Evolutionary conservation across 2,797 vertebrate species (phyloP).

Genomic region (Cynopterus sphinx): DNA sequence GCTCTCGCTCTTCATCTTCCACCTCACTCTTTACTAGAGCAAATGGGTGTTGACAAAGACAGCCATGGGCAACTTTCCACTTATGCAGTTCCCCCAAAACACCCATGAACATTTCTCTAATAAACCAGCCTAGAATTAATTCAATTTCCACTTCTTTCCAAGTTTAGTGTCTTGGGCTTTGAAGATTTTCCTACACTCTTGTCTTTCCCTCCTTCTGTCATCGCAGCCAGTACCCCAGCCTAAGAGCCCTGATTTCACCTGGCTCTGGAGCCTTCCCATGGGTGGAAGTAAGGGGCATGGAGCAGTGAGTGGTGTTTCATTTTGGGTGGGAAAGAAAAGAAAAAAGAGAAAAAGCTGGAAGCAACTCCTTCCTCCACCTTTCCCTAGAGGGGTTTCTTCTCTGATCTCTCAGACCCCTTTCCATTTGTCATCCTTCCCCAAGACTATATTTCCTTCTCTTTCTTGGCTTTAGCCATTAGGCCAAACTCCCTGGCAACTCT

Average conservation of each 20-base stretch:
- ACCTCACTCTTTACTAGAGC: not conserved
- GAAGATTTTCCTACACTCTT: not conserved
- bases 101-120: not conserved
- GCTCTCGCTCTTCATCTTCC: not conserved
- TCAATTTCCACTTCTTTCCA: not conserved
- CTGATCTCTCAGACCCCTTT: not conserved
- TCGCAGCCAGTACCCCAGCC: rapidly evolving
- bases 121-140: not conserved
- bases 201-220: not conserved
- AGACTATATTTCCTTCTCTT: not conserved
- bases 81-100: not conserved
- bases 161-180: not conserved
- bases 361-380: rapidly evolving
- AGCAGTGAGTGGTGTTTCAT: not conserved
- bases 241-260: not conserved
- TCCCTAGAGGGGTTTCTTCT: not conserved
- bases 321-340: not conserved
- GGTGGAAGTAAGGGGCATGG: rapidly evolving
- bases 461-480: not conserved
- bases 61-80: not conserved
- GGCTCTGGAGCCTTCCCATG: not conserved
- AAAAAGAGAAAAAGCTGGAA: not conserved
- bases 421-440: not conserved
- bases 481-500: not conserved
- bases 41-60: not conserved